These are phyloP conservation scores for Exephanes ischioxanthus DNA, from an alignment of 2,888 invertebrate genomes.

Conservation along the genomic window DNA sequence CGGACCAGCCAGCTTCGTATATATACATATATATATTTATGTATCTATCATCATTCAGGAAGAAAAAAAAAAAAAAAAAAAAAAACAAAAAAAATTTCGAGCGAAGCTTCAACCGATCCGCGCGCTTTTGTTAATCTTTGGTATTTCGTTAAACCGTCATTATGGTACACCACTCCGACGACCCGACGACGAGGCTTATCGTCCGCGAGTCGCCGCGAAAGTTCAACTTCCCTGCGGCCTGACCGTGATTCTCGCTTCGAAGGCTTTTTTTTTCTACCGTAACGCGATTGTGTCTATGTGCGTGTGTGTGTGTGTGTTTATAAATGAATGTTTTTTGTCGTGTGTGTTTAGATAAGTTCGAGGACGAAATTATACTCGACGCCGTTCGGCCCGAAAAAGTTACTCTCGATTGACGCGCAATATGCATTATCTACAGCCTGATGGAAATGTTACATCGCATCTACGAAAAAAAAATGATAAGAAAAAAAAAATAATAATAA, in stretches of 20 bases:
- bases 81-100: not conserved
- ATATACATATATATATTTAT: slow-evolving; percentile 46
- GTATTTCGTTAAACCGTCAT: slow-evolving; percentile 55
- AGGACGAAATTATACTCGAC: slow-evolving; percentile 12
- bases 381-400: not conserved
- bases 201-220: not conserved
- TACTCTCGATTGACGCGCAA: slow-evolving; percentile 17
- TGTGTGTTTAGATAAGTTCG: not conserved
- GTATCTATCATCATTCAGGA: slow-evolving; percentile 11
- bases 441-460: slow-evolving; percentile 53
- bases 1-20: slow-evolving; percentile 79
- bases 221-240: not conserved
- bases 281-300: not conserved
- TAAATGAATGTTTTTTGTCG: not conserved
- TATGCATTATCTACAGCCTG: slow-evolving; percentile 28
- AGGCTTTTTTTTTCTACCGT: not conserved
- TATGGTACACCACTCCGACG: slow-evolving; percentile 6
- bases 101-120: slow-evolving; percentile 28
- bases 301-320: not conserved
- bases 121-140: slow-evolving; percentile 56
- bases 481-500: not conserved
- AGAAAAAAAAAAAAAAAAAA: slow-evolving; percentile 1
- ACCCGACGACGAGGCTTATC: not conserved
- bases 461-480: not conserved
- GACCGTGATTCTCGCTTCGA: slow-evolving; percentile 7